Percentiles rank a stretch among this genome's conserved stretches.
Evolutionary conservation across 2,113 vertebrate species (phyloP).

Genomic region (Boulengeromyrus knoepffleri): DNA sequence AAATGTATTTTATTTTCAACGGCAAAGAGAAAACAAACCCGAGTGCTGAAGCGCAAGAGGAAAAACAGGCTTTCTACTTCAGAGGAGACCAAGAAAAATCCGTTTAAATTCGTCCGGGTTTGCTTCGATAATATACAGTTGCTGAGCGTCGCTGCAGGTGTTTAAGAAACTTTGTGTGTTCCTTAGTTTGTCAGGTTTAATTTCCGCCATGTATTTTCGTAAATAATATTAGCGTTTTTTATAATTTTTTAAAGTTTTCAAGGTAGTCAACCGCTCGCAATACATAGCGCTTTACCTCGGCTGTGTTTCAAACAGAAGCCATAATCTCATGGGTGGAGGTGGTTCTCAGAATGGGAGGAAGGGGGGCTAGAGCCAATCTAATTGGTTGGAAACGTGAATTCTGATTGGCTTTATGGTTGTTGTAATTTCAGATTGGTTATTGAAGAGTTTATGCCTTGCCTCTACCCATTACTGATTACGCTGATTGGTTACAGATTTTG

Average conservation of each 20-base stretch:
- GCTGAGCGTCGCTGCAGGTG: not conserved
- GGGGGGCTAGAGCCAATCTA: constrained; percentile 29
- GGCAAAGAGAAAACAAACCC: constrained; percentile 36
- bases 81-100: constrained; percentile 34
- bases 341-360: constrained; percentile 24
- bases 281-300: constrained; percentile 39
- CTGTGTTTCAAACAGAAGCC: constrained; percentile 55
- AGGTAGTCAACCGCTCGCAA: constrained; percentile 27
- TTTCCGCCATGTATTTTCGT: constrained; percentile 11
- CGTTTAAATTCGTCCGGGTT: constrained; percentile 46
- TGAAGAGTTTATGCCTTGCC: not conserved
- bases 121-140: constrained; percentile 34
- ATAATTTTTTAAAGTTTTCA: constrained; percentile 42
- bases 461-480: not conserved
- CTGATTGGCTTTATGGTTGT: constrained; percentile 35
- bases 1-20: constrained; percentile 45
- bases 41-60: constrained; percentile 40
- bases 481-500: constrained; percentile 15
- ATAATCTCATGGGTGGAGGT: constrained; percentile 63
- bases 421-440: constrained; percentile 5
- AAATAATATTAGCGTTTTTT: constrained; percentile 23
- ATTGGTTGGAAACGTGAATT: not conserved
- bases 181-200: constrained; percentile 26
- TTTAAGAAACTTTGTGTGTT: constrained; percentile 8
- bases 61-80: constrained; percentile 45